Conservation (phyloP, 2,113 vertebrate genomes). For the Mustela lutreola region DNA sequence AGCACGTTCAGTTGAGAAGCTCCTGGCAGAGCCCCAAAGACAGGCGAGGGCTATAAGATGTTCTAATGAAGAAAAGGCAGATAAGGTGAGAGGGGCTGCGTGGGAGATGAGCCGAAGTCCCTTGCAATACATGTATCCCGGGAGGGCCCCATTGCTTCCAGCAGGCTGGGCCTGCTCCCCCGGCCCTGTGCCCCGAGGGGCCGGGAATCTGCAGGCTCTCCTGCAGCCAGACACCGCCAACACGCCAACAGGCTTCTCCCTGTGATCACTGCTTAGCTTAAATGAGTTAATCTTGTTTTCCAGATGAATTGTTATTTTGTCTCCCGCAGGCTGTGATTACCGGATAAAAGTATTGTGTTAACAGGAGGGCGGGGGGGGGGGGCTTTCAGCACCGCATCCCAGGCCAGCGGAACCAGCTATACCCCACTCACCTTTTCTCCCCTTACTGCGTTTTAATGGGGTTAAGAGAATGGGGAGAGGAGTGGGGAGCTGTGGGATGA, state of each 20-base stretch:
- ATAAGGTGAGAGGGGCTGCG: constrained; percentile 83
- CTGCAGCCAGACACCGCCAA: constrained; percentile 87
- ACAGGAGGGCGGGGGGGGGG: constrained; percentile 85
- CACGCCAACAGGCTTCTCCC: constrained; percentile 84
- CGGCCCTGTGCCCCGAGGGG: constrained; percentile 87
- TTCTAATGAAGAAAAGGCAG: constrained; percentile 73
- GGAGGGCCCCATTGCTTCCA: constrained; percentile 87
- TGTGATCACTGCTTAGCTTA: constrained; percentile 88
- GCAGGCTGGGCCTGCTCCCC: constrained; percentile 86
- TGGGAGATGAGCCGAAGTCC: constrained; percentile 91
- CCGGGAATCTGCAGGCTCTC: constrained; percentile 87
- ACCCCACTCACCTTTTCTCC: not conserved
- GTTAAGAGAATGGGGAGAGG: constrained; percentile 74
- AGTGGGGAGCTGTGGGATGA: constrained; percentile 72
- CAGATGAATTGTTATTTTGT: constrained; percentile 93
- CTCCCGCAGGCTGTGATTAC: constrained; percentile 91
- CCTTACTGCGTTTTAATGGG: not conserved
- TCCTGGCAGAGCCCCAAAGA: not conserved
- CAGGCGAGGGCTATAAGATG: not conserved
- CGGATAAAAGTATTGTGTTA: constrained; percentile 91
- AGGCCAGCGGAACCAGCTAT: constrained; percentile 60
- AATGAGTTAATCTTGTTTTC: constrained; percentile 93
- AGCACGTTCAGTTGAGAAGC: not conserved
- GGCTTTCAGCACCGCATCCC: constrained; percentile 80
- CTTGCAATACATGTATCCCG: constrained; percentile 90